Percentiles rank a stretch among this genome's conserved stretches.
These are phyloP conservation scores for Trichacis sp. DNA, from an alignment of 2,888 invertebrate genomes.

Conservation along the genomic window DNA sequence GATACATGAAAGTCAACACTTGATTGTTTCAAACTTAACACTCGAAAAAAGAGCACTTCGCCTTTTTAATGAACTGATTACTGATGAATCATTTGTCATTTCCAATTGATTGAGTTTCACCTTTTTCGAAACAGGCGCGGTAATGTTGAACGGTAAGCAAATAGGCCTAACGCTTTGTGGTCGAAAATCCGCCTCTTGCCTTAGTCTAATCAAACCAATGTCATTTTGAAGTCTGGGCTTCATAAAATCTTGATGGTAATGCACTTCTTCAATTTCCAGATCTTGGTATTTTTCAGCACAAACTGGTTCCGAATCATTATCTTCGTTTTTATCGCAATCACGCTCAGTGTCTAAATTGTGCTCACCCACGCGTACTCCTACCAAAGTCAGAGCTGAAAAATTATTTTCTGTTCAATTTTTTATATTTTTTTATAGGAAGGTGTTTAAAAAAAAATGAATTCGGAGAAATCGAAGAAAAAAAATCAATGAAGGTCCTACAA, in stretches of 20 bases:
- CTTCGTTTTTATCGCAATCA: constrained; percentile 66
- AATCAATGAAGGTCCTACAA: no score
- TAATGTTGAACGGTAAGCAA: constrained; percentile 70
- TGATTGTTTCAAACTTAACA: no score
- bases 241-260: constrained; percentile 72
- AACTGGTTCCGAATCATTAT: constrained; percentile 68
- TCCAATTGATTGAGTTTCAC: constrained; percentile 36
- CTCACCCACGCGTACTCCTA: constrained; percentile 76
- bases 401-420: no score
- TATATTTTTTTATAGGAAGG: no score
- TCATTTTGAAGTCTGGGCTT: constrained; percentile 72
- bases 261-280: constrained; percentile 69
- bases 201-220: constrained; percentile 73
- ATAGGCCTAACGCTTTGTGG: constrained; percentile 70
- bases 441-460: no score
- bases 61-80: no score
- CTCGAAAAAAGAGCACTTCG: no score
- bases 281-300: constrained; percentile 71
- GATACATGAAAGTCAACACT: no score
- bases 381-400: constrained; percentile 48
- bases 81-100: no score
- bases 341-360: constrained; percentile 69
- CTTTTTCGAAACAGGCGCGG: constrained; percentile 41
- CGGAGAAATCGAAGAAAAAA: no score
- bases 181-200: constrained; percentile 69